Percentiles rank a stretch among this genome's conserved stretches.
Evolutionary conservation across 2,797 vertebrate genomes (phyloP).

Genomic region (Psittacula echo): DNA sequence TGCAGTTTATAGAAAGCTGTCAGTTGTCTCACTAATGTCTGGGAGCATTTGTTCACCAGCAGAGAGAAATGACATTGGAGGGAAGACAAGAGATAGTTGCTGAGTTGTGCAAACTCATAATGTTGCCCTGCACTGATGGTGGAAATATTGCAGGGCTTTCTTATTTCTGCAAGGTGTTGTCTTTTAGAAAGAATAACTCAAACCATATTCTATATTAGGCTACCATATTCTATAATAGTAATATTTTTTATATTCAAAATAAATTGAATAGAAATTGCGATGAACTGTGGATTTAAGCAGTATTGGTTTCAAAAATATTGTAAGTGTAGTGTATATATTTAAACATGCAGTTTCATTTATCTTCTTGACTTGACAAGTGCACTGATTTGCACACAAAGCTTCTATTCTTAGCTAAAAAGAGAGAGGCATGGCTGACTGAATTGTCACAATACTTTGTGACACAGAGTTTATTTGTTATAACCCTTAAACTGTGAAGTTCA

Average conservation of each 20-base stretch:
- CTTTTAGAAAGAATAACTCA: not conserved
- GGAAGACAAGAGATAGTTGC: not conserved
- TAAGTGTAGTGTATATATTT: fast-evolving
- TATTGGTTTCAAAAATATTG: not conserved
- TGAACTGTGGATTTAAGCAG: not conserved
- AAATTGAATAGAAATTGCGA: fast-evolving
- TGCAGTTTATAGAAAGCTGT: not conserved
- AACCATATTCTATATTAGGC: fast-evolving
- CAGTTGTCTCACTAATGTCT: not conserved
- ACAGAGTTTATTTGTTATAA: not conserved
- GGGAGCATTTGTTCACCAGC: not conserved
- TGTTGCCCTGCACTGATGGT: not conserved
- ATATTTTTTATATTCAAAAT: not conserved
- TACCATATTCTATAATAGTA: not conserved
- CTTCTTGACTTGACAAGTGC: not conserved
- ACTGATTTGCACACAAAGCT: not conserved
- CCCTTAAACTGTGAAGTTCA: not conserved
- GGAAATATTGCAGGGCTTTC: not conserved
- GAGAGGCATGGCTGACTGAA: not conserved
- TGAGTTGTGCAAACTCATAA: not conserved
- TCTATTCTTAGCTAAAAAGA: not conserved
- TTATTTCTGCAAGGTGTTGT: not conserved
- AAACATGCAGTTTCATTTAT: not conserved
- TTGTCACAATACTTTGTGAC: not conserved
- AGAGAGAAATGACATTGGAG: not conserved